Conservation (phyloP, 2,797 vertebrate genomes). For the Allobates femoralis region DNA sequence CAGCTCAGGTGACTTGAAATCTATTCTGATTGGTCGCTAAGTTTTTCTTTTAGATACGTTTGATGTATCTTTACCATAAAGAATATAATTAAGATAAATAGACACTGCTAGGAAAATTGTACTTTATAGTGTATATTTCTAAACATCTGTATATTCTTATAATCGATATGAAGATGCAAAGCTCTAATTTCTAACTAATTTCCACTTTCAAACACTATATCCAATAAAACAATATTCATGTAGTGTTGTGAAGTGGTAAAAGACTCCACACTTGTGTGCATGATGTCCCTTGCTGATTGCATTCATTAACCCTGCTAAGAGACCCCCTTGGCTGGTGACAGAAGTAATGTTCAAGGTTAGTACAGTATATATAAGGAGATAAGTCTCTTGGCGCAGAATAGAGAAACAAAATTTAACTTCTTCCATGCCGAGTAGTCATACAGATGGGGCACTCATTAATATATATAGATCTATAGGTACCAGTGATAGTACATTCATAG, state of each 20-base stretch:
- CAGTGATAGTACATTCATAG: neutral
- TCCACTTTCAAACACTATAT: neutral
- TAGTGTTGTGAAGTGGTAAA: neutral
- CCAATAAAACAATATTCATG: neutral
- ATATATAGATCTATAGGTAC: neutral
- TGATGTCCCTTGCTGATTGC: conserved; percentile 35
- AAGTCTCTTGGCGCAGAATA: conserved; percentile 49
- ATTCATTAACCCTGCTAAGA: conserved; percentile 52
- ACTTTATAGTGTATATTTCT: no score
- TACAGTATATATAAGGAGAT: conserved; percentile 26
- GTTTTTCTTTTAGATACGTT: no score
- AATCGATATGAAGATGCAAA: no score
- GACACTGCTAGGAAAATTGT: neutral
- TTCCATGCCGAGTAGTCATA: neutral
- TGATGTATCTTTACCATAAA: no score
- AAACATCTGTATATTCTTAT: no score
- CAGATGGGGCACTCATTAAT: conserved; percentile 1
- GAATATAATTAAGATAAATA: neutral
- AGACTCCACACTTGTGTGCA: neutral
- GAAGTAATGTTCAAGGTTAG: conserved; percentile 50
- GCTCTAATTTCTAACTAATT: no score
- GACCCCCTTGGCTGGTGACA: conserved; percentile 60
- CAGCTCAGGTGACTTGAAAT: no score
- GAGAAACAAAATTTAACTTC: conserved; percentile 43
- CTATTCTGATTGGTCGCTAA: no score